A percentile compares a stretch with the other conserved stretches of the same genome.
Conservation (phyloP, 2,797 vertebrate genomes). For the Cirrhinus mrigala region DNA sequence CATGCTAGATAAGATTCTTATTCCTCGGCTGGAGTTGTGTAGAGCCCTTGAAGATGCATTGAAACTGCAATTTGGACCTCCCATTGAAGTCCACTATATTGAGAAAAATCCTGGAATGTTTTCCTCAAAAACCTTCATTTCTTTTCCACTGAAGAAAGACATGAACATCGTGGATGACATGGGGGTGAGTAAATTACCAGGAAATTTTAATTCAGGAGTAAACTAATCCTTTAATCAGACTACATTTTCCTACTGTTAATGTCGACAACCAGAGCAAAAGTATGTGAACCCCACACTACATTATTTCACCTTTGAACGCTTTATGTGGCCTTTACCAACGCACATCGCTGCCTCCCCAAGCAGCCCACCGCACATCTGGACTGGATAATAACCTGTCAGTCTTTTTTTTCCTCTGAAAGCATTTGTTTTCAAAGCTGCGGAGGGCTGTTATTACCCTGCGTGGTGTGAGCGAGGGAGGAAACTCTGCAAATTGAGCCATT, state of each 20-base stretch:
- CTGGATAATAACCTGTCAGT: conserved; percentile 41
- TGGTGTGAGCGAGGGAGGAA: conserved; percentile 49
- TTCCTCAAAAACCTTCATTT: too few species aligned
- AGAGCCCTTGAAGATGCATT: too few species aligned
- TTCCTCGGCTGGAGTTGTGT: too few species aligned
- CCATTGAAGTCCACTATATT: too few species aligned
- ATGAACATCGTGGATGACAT: too few species aligned
- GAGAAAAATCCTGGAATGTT: too few species aligned
- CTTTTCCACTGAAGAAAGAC: too few species aligned
- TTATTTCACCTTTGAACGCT: not conserved
- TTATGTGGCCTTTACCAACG: not conserved
- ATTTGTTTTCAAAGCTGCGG: conserved; percentile 36
- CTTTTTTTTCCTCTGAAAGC: not conserved
- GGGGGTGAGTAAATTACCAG: too few species aligned
- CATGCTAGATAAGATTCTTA: too few species aligned
- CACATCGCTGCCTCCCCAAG: not conserved
- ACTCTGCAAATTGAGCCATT: conserved; percentile 61
- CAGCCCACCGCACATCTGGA: not conserved
- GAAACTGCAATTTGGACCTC: too few species aligned
- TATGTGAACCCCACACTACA: not conserved
- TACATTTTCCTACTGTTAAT: not conserved
- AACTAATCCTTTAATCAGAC: not conserved
- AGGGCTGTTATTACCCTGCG: conserved; percentile 39
- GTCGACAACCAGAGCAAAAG: not conserved
- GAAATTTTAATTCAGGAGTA: too few species aligned